Base-by-base conservation (phyloP, 92 coral and sea anemone species). In the Zoanthus gigantus region DNA sequence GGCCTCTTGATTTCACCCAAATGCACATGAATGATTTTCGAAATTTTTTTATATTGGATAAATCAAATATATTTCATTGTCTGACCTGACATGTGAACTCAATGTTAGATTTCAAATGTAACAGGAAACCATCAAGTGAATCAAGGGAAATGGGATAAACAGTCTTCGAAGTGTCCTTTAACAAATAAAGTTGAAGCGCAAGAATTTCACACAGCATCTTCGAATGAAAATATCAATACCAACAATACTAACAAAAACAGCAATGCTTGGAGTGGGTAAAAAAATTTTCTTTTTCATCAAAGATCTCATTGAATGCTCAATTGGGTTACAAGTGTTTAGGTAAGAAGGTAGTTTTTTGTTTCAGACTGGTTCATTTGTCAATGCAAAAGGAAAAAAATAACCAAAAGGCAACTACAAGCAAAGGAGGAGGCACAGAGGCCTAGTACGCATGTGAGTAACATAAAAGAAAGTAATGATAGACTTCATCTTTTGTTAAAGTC, bases 401-500 rank as follows among this genome's bases (percentile, higher is more conserved):
- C 58, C 7, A 88, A 79, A 88, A 88, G n/a, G 80, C 90, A 88
- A 88, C 75, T 42, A 34, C 61, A 63, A 16, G 92, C 63, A 37
- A 73, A 75, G 75, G 74, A 85, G 67, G 53, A 79, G 57, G 76
- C 74, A 63, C 68, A 74, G 60, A 81, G 84, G 88, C 60, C 73
- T 23, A 65, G 73, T 66, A 91, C 88, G 9, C 89, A 91, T 30
- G 29, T 69, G 28, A 47, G 63, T 44, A 91, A 91, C 81, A 74
- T 17, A 17, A 85, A 10, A 2, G 54, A 84, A 14, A 85, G 79
- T 32, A 87, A 56, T 18, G 30, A 34, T 16, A 69, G 71, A n/a
- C 28, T 87, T 10, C 93, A 86, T 74, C 50, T 90, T 69, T 15
- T 90, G n/a, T 90, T 85, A 17, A 86, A 45, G 75, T 54, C 84